A percentile compares a stretch with the other conserved stretches of the same genome.
phyloP scores from a whole-genome alignment of 1,140 invertebrate species.

The Luehdorfia chinensis region DNA sequence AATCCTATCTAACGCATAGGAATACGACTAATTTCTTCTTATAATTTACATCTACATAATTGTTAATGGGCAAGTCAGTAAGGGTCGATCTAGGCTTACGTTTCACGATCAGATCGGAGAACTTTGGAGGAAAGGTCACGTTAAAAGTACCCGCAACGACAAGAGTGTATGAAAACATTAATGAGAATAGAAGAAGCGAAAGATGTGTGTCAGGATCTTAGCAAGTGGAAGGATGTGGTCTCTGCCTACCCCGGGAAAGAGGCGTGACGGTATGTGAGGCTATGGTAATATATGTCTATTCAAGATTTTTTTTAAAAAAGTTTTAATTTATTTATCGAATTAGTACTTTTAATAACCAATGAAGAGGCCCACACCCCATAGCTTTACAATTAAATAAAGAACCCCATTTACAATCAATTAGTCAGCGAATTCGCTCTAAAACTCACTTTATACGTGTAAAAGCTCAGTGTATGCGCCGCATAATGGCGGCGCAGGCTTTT shows the following conservation, averaged over 20 bases:
- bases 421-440: constrained; percentile 62
- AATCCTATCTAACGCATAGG: background rate
- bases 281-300: too few species aligned
- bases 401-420: constrained; percentile 66
- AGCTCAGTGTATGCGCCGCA: constrained; percentile 41
- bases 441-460: constrained; percentile 57
- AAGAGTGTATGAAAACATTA: too few species aligned
- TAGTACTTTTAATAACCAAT: constrained; percentile 12
- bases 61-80: background rate
- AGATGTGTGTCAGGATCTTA: too few species aligned
- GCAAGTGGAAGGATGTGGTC: too few species aligned
- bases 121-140: too few species aligned
- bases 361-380: constrained; percentile 33
- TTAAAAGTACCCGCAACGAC: constrained; percentile 1
- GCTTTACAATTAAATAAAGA: constrained; percentile 52
- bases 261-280: too few species aligned
- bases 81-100: too few species aligned
- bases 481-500: constrained; percentile 58
- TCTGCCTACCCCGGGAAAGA: too few species aligned
- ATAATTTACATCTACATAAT: background rate
- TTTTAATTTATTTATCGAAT: constrained; percentile 11
- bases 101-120: too few species aligned
- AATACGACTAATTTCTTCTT: background rate
- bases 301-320: too few species aligned
- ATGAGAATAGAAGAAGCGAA: too few species aligned